Evolutionary conservation across 2,113 vertebrate species (phyloP), one percentile per base, ranked within the genome.

Genomic region (Callopanchax toddi): DNA sequence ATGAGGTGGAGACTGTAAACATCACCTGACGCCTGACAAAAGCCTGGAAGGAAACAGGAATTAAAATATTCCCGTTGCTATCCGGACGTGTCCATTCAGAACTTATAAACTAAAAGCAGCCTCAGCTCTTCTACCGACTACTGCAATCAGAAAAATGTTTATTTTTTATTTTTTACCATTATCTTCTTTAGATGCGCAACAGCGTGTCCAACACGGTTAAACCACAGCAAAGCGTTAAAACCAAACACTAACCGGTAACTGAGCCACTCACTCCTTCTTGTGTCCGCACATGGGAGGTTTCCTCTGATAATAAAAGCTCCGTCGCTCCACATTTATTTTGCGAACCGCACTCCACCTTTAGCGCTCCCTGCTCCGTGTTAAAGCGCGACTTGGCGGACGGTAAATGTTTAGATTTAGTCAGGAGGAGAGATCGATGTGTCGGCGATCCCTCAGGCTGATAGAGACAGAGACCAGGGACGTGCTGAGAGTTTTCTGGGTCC

Each of bases 381-480:
- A 6, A 32, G 6, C 6, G 1, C 10, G 29, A 32, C 6, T 32
- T 32, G 29, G 29, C 29, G 29, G 29, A 32, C 29, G n/a, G n/a
- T n/a, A 37, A 36, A 36, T 12, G 1, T 12, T 4, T 2, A 37
- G 36, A 1, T 49, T 52, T 44, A 43, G 68, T 37, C 8, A n/a
- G 46, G 36, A 37, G 36, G 4, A 36, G 4, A 11, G 34, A 44
- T 63, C 65, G 66, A 66, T 12, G 56, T 15, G 42, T 36, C 22
- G 26, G 26, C 40, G 3, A 2, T 2, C 25, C 11, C 12, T 4
- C 9, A 37, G 23, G 21, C 6, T 6, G 26, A 13, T 26, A 17
- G 60, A 48, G 60, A 26, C 11, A 0, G 26, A 0, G 4, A n/a
- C 3, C 81, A 82, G 76, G 49, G 72, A 40, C 61, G 76, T 17